Evolutionary conservation across 2,113 vertebrate species (phyloP), one percentile per base, ranked within the genome.

Genomic region (Lonchura striata): DNA sequence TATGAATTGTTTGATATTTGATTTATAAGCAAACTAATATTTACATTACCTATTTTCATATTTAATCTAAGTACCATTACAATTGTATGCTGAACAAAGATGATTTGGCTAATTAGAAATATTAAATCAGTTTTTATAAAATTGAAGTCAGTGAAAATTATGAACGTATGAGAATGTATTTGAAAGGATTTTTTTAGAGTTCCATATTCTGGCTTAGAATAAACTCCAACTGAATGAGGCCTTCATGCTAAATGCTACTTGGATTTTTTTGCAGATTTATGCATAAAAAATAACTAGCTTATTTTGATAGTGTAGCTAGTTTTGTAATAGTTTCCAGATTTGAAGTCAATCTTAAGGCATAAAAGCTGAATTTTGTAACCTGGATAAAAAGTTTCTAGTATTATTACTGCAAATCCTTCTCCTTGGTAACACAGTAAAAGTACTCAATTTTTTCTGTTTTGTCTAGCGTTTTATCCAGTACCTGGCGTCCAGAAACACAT

Each of bases 401-500:
- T 15, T 74, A 16, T 82, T 71, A 46, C 13, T 8, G 80, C 24
- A 39, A 9, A 68, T 92, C 11, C 13, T 76, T 63, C 33, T 77
- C 20, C 33, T 8, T 59, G n/a, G 6, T 65, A 75, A 54, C 10
- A 10, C 9, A 82, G 49, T 96, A 87, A 96, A 79, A 59, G 39
- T 31, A 70, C 95, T 28, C 54, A 30, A 24, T 10, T 79, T 61
- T 94, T 95, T 82, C 16, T 71, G 86, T 97, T 92, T 94, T 42
- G 59, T 97, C 13, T 91, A 99, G 99, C 99, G 98, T 97, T 99
- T 99, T 96, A 98, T 99, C 97, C 99, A 99, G 98, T 99, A 99
- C 97, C 98, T 99, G 96, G 99, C 99, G 93, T 99, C 99, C 97
- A 99, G 99, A 98, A 99, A 99, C 98, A 99, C 99, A 2, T 97